Base-by-base conservation (phyloP, 23 tunicate species). In the Ciona savignyi region DNA sequence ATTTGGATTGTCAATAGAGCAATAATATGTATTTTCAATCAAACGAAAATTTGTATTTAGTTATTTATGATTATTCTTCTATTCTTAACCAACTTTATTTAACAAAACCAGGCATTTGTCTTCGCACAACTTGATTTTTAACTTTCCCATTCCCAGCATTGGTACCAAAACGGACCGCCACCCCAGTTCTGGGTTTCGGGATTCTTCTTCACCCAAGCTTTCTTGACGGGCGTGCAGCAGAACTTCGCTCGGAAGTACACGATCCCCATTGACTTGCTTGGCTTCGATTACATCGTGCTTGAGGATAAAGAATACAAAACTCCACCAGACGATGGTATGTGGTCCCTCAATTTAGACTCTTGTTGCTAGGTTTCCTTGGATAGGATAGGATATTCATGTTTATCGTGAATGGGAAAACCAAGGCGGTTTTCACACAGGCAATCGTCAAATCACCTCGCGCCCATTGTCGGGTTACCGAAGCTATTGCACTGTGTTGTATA, bases 141-240 rank as follows among this genome's bases (percentile, higher is more conserved):
- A 21, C 70, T 65, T 65, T 26, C 24, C 11, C 11, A 25, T 24
- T 62, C 23, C 2, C 66, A 94, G 99, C 42, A 75, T 34, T 94
- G 99, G 99, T 94, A 87, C 48, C 90, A 94, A 21, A 84, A 86
- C 24, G 95, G 95, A 23, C 93, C 99, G 33, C 99, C 99, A 0
- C 90, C 93, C 25, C 99, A 94, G 70, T 94, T 94, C 65, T 94
- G 99, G 99, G 89, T 86, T 48, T 87, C 99, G 1, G 99, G 99
- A 30, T 94, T 94, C 80, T 94, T 86, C 76, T 94, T 94, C 83
- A 94, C 99, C 25, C 99, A 94, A 76, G 99, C 99, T 27, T 94
- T 94, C 93, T 75, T 94, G 82, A 94, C 99, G 66, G 99, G 99
- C 25, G 99, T 94, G 33, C 95, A 88, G 42, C 99, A 94, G 75